Conservation (phyloP, 2,113 vertebrate species). For the Oncorhynchus kisutch region DNA sequence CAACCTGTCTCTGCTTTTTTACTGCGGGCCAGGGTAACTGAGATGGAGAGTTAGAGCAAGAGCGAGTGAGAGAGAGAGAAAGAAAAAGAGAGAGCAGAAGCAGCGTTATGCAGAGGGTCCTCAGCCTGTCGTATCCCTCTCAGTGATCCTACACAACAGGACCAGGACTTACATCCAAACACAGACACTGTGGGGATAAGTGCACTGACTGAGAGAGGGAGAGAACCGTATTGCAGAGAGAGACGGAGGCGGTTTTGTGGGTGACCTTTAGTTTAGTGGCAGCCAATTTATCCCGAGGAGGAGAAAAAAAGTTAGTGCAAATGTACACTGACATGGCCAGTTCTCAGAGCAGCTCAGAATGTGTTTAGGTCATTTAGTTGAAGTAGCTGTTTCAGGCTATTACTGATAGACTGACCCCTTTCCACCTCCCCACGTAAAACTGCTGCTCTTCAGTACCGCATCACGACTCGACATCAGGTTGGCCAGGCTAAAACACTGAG, state of each 20-base stretch:
- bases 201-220: too few species aligned
- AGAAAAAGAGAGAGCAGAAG: too few species aligned
- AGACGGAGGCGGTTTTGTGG: slow-evolving; percentile 18
- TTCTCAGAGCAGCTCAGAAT: slow-evolving; percentile 25
- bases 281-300: slow-evolving; percentile 32
- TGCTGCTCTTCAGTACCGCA: not conserved
- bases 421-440: not conserved
- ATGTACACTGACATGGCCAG: slow-evolving; percentile 15
- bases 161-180: too few species aligned
- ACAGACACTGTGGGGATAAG: too few species aligned
- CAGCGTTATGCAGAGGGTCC: too few species aligned
- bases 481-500: too few species aligned
- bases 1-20: slow-evolving; percentile 18
- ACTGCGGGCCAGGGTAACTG: not conserved
- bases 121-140: too few species aligned
- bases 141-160: too few species aligned
- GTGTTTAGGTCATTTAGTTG: slow-evolving; percentile 26
- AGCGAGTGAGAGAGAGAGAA: too few species aligned
- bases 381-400: slow-evolving; percentile 39
- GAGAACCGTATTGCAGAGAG: not conserved
- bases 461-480: not conserved
- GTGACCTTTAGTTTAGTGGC: slow-evolving; percentile 43
- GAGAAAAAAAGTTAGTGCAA: slow-evolving; percentile 11
- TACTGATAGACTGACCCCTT: slow-evolving; percentile 25
- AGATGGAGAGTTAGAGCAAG: not conserved